Base-by-base conservation (phyloP, 1,140 invertebrate species). In the Cotesia glomerata region DNA sequence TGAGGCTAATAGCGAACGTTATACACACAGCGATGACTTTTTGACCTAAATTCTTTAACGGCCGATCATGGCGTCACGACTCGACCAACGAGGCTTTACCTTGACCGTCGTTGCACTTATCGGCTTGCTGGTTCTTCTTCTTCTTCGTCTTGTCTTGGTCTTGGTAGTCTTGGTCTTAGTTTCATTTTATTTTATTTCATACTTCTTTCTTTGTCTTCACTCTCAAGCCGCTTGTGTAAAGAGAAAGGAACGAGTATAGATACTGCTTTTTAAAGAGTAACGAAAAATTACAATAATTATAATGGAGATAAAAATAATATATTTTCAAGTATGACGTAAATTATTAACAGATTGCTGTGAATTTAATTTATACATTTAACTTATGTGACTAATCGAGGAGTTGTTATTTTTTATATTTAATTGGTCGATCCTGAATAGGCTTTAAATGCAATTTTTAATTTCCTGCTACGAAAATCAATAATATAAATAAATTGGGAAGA, bases 11-110 rank as follows among this genome's bases (percentile, higher is more conserved):
- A 72, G 69, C 56, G 51, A 72, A 74, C 74, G 73, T 76, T 74
- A 72, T 75, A 75, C 70, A 73, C 69, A 74, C 72, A 77, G 66
- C 75, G 77, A 76, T 83, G 82, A 83, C 82, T 84, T 84, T 83
- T 83, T 76, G 82, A 82, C 82, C 82, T 80, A 82, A 83, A 84
- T 84, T 78, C 81, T 80, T 81, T 74, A 75, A 78, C 77, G 72
- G 79, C 74, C 64, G 72, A 61, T 75, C 70, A 52, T 71, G 71
- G 67, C 72, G 69, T 76, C 74, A 77, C 74, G 71, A 75, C 70
- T 71, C 70, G 66, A 73, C 69, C 69, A 70, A 62, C 69, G 32
- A 77, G 74, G 69, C 76, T 45, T 45, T 45, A 45, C 39, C 76
- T 77, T 77, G 76, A 75, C 76, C 76, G 68, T 75, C 63, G 74